Evolutionary conservation across 2,888 invertebrate species (phyloP).

Genomic region (Tenthredo amoena): DNA sequence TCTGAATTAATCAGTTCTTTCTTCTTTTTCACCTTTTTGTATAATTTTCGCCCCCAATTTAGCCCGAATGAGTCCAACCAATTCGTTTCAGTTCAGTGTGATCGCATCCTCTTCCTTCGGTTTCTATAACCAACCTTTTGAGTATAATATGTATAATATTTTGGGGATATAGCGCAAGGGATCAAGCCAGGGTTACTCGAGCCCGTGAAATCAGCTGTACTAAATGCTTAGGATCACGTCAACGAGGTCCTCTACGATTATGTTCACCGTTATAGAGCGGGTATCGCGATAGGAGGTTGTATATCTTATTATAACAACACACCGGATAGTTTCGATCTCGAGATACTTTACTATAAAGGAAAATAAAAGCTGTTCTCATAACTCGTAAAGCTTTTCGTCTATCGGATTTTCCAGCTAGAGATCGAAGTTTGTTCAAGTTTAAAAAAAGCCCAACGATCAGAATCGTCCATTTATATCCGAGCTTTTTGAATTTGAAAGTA

Average conservation of each 20-base stretch:
- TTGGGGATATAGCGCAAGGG: background rate
- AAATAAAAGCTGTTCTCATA: background rate
- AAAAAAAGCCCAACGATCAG: background rate
- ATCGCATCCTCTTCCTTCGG: background rate
- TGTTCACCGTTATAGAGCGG: background rate
- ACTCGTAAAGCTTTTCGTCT: background rate
- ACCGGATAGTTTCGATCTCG: background rate
- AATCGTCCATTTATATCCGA: background rate
- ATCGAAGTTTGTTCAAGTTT: too few species aligned
- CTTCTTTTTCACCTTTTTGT: background rate
- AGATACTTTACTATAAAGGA: background rate
- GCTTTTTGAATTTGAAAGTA: too few species aligned
- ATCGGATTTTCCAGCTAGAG: background rate
- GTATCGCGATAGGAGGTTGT: constrained; percentile 6
- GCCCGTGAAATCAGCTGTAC: constrained; percentile 24
- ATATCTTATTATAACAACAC: background rate
- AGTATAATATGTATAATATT: background rate
- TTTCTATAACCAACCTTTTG: background rate
- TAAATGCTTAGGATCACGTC: constrained; percentile 34
- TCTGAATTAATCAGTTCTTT: background rate
- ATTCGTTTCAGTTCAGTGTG: background rate
- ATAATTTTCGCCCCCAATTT: background rate
- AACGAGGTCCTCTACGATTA: constrained; percentile 33
- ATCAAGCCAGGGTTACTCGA: background rate
- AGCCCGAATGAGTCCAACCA: background rate